Evolutionary conservation across 2,113 vertebrate genomes (phyloP), one percentile per base, ranked within the genome.

Genomic region (Rostratula benghalensis): DNA sequence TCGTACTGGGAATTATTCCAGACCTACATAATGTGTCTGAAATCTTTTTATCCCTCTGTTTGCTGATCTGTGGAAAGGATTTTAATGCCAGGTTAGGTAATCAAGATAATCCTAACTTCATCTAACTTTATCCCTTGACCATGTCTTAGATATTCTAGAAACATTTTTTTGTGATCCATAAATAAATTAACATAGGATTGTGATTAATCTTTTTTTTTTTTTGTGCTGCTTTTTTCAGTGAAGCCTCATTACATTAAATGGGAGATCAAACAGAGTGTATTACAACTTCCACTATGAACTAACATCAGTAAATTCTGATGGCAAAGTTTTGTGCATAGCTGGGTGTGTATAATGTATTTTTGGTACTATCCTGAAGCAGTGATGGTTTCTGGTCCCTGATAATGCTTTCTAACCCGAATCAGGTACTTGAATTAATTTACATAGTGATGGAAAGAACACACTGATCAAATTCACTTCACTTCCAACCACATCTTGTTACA

Each of bases 41-140:
- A 97, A 97, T 97, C 96, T 97, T 94, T 97, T 97, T 97, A 97
- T 96, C 96, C 96, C 85, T 96, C 95, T 96, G 93, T 97, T 97
- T 97, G 95, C 96, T 97, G 96, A 97, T 96, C 95, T 94, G 90
- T 95, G 92, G 79, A 96, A 96, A 94, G 95, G 96, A 96, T 97
- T 97, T 97, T 96, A 96, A 97, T 97, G 93, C 95, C 90, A 97
- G 94, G 94, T 96, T 97, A 96, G 95, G 96, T 97, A 97, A 97
- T 95, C 93, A 89, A 97, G 94, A 96, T 96, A 97, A 97, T 97
- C 96, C 96, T 6, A 92, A 97, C 95, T 96, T 97, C 90, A 96
- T 97, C 96, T 97, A 97, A 95, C 87, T 96, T 97, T 96, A 97
- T 97, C 95, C 96, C 94, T 92, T 75, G 1, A 59, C 95, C 94